Percentiles rank a stretch among this genome's conserved stretches.
These are phyloP conservation scores for Ctenodactylus gundi DNA, from an alignment of 2,113 vertebrate genomes.

Conservation along the genomic window DNA sequence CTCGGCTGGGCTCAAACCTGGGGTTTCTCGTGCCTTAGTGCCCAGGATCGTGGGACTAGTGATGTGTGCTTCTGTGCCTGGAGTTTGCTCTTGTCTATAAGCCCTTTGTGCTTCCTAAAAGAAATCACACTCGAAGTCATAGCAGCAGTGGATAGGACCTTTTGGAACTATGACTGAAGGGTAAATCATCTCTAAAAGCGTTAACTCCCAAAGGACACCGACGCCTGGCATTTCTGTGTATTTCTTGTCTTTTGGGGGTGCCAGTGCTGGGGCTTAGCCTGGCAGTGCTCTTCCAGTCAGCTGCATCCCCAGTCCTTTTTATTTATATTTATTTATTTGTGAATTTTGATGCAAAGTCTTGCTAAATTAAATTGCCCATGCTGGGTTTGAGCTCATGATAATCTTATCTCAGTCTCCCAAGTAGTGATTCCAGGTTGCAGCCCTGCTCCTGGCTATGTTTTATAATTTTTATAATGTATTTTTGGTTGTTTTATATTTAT, in stretches of 20 bases:
- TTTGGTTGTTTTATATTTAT: neutral
- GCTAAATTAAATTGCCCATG: neutral
- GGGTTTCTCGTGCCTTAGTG: neutral
- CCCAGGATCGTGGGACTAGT: neutral
- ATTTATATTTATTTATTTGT: neutral
- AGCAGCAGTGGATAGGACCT: neutral
- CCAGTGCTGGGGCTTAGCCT: too few relatives aligned
- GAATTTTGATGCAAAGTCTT: neutral
- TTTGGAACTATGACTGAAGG: neutral
- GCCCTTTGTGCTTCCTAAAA: neutral
- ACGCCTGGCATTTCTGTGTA: neutral
- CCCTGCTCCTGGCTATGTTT: neutral
- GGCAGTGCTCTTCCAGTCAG: too few relatives aligned
- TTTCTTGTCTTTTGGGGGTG: too few relatives aligned
- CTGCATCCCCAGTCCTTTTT: neutral
- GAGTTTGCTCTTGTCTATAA: neutral
- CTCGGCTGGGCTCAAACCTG: neutral
- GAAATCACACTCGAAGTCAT: neutral
- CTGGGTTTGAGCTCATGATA: neutral
- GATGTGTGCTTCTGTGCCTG: neutral
- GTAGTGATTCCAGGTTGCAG: neutral
- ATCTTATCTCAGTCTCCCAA: neutral
- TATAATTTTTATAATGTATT: neutral
- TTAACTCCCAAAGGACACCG: neutral
- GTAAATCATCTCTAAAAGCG: neutral